Evolutionary conservation across 1,140 invertebrate species (phyloP).

Genomic region (Pygmarrhopalites habei): DNA sequence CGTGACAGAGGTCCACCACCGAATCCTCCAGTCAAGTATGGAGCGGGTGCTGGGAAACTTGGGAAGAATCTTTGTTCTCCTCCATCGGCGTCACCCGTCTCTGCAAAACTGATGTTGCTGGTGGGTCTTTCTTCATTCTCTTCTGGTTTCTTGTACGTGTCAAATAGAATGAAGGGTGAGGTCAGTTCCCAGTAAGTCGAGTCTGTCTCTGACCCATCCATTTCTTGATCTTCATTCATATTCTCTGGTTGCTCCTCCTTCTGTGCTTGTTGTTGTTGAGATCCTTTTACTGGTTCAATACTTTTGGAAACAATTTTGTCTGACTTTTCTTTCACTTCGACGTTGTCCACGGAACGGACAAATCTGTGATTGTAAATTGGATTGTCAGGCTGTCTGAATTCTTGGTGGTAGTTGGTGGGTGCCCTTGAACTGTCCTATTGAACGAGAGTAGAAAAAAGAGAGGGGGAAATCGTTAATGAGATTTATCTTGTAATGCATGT

Average conservation of each 20-base stretch:
- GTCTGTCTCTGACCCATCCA: conserved; percentile 21
- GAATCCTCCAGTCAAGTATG: conserved; percentile 27
- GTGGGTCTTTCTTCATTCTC: neutral
- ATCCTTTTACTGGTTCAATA: too few relatives aligned
- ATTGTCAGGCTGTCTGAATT: too few relatives aligned
- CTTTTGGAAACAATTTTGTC: too few relatives aligned
- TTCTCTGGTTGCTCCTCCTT: neutral
- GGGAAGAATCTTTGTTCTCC: conserved; percentile 40
- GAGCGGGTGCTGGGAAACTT: conserved; percentile 35
- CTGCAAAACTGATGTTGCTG: neutral
- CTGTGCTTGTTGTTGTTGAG: neutral
- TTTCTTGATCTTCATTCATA: conserved; percentile 9
- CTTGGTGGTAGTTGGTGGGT: too few relatives aligned
- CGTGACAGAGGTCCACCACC: too few relatives aligned
- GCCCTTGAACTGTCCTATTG: too few relatives aligned
- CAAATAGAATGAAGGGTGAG: conserved; percentile 27
- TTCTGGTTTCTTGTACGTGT: conserved; percentile 29
- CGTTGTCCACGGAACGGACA: too few relatives aligned
- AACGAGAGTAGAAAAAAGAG: too few relatives aligned
- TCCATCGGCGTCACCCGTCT: conserved; percentile 10
- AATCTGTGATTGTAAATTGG: too few relatives aligned
- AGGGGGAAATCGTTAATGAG: too few relatives aligned
- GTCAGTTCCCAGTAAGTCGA: conserved; percentile 20
- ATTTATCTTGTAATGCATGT: too few relatives aligned
- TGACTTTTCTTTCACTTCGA: too few relatives aligned